A percentile compares a stretch with the other conserved stretches of the same genome.
These are phyloP conservation scores for Molossus alvarezi DNA, from an alignment of 2,797 vertebrate genomes.

Conservation along the genomic window DNA sequence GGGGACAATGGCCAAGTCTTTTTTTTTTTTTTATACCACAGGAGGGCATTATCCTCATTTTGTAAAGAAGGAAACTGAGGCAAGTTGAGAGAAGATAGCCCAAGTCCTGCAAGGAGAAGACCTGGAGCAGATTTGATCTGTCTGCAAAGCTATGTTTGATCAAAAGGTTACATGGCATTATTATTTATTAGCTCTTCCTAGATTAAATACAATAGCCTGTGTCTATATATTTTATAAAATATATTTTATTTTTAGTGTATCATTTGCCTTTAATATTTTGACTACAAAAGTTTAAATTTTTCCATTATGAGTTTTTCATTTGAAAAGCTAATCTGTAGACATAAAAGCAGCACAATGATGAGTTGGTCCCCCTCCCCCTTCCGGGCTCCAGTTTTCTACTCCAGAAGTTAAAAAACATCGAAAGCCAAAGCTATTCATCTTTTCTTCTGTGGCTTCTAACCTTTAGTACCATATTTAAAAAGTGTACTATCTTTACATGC, in stretches of 20 bases:
- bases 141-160: slow-evolving; percentile 39
- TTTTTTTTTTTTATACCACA: background rate
- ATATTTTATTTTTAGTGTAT: background rate
- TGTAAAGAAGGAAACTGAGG: slow-evolving; percentile 20
- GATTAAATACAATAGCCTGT: background rate
- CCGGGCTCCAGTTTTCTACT: background rate
- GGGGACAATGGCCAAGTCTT: background rate
- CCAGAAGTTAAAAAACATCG: background rate
- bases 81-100: background rate
- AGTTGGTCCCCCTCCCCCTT: background rate
- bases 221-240: no score
- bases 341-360: background rate
- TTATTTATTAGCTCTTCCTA: background rate
- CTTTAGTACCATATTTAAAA: slow-evolving; percentile 7
- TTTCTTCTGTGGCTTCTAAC: slow-evolving; percentile 20
- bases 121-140: background rate
- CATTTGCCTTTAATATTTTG: slow-evolving; percentile 18
- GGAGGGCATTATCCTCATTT: background rate
- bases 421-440: background rate
- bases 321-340: background rate
- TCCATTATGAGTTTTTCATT: background rate
- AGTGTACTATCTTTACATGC: background rate
- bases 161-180: background rate
- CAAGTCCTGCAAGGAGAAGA: background rate
- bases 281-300: background rate